phyloP scores from a whole-genome alignment of 2,888 invertebrate genomes.

The Scrobipalpa costella region DNA sequence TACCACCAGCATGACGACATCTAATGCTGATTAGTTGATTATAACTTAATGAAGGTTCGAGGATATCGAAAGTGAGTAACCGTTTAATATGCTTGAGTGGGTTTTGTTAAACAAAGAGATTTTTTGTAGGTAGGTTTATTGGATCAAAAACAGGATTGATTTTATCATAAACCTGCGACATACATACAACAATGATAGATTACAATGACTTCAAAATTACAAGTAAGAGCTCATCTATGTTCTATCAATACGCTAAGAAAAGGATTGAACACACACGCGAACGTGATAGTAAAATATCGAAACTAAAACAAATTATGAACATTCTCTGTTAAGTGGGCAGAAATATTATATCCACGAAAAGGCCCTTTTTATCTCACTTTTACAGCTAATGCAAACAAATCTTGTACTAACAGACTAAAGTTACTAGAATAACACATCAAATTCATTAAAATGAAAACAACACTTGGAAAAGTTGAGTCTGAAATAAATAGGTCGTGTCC shows the following conservation, averaged over 20 bases:
- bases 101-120: neutral
- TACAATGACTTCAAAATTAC: no score
- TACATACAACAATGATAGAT: no score
- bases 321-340: constrained; percentile 1
- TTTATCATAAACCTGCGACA: no score
- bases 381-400: neutral
- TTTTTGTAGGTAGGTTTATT: no score
- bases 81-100: neutral
- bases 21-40: constrained; percentile 25
- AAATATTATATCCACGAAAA: neutral
- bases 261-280: no score
- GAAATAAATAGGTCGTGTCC: constrained; percentile 51
- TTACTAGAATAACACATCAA: neutral
- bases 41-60: neutral
- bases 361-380: neutral
- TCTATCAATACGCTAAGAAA: no score
- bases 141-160: no score
- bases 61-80: constrained; percentile 18
- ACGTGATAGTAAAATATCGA: neutral
- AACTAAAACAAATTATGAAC: neutral
- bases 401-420: neutral
- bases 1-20: constrained; percentile 45
- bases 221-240: no score
- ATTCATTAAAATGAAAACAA: neutral
- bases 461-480: constrained; percentile 32